Evolutionary conservation across 2,113 vertebrate genomes (phyloP).

Genomic region (Crotalus tigris): DNA sequence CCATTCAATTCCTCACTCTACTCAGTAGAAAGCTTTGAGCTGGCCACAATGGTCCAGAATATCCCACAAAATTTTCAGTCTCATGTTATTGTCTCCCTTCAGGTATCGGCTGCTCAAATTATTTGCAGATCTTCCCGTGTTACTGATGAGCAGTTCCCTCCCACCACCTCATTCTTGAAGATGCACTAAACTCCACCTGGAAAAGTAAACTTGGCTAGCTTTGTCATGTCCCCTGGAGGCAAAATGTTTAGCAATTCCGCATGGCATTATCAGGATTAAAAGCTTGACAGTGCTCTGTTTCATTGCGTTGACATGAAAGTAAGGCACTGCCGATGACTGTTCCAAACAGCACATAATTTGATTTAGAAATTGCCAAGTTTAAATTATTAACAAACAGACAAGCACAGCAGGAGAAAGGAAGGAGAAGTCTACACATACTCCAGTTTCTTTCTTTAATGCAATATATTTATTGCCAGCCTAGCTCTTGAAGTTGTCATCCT

Average conservation of each 20-base stretch:
- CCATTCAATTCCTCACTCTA: not conserved
- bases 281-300: not conserved
- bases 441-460: conserved; percentile 30
- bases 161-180: not conserved
- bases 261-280: conserved; percentile 18
- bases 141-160: not conserved
- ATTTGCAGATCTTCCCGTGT: not conserved
- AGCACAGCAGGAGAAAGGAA: conserved; percentile 31
- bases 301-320: conserved; percentile 17
- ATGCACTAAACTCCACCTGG: not conserved
- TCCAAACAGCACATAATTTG: conserved; percentile 49
- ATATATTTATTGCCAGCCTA: conserved; percentile 28
- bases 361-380: conserved; percentile 55
- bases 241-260: not conserved
- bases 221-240: not conserved
- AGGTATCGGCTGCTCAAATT: not conserved
- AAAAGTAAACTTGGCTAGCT: not conserved
- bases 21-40: not conserved
- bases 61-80: no score
- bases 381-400: conserved; percentile 55
- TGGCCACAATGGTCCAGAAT: not conserved
- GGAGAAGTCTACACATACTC: not conserved
- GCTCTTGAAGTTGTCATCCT: conserved; percentile 47
- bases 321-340: not conserved
- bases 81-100: not conserved